A percentile compares a stretch with the other conserved stretches of the same genome.
Evolutionary conservation across 2,888 invertebrate genomes (phyloP).

Genomic region (Sepiola atlantica): DNA sequence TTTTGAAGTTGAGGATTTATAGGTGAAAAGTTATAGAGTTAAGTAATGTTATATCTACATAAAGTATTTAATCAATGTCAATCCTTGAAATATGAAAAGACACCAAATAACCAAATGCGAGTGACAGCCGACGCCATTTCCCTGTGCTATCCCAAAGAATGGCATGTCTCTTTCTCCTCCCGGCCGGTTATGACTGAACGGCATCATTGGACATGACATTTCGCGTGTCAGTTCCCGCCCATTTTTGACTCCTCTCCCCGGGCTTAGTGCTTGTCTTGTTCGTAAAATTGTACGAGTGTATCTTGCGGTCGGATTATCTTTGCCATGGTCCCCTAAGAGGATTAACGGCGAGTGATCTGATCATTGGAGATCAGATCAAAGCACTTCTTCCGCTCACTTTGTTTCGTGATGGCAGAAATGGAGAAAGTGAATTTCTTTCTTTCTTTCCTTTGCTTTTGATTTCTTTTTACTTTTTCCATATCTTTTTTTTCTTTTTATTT

Average conservation of each 20-base stretch:
- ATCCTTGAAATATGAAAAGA: neutral
- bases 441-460: too few relatives aligned
- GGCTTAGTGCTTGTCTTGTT: neutral
- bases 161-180: neutral
- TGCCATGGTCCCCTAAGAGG: slow-evolving; percentile 18
- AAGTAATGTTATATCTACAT: neutral
- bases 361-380: slow-evolving; percentile 19
- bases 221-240: neutral
- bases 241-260: neutral
- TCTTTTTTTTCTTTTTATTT: neutral
- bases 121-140: neutral
- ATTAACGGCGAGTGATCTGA: neutral
- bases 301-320: slow-evolving; percentile 9
- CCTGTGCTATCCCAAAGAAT: neutral
- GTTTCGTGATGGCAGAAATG: neutral
- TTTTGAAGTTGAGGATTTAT: too few relatives aligned
- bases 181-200: neutral
- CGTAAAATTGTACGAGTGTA: neutral
- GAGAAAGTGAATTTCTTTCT: neutral
- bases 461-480: neutral
- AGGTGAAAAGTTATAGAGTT: too few relatives aligned
- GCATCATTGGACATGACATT: neutral
- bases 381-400: neutral
- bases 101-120: neutral
- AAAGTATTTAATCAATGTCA: neutral